These are phyloP conservation scores for Cylindroiulus punctatus DNA, from an alignment of 2,888 invertebrate species.

Conservation along the genomic window DNA sequence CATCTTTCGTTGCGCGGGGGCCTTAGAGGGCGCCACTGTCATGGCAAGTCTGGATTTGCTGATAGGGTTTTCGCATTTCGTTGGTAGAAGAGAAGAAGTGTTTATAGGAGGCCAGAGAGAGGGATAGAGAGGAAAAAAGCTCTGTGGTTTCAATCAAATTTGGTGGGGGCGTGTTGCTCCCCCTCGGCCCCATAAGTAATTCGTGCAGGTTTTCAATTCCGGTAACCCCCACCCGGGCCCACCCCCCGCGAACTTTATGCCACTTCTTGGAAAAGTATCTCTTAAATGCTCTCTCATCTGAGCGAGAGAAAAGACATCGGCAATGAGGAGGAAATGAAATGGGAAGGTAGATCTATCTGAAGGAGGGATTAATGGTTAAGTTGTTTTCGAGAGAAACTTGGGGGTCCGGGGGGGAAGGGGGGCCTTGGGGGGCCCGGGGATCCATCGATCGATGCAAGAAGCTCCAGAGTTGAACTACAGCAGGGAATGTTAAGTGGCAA, in stretches of 20 bases:
- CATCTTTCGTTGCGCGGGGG: neutral
- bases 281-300: slow-evolving; percentile 48
- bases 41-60: neutral
- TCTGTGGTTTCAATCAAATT: slow-evolving; percentile 51
- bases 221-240: neutral
- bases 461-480: neutral
- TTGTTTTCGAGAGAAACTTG: slow-evolving; percentile 23
- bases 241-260: slow-evolving; percentile 33
- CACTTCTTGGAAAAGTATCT: slow-evolving; percentile 44
- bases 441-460: neutral
- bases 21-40: slow-evolving; percentile 3
- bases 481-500: slow-evolving; percentile 1
- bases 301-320: slow-evolving; percentile 44
- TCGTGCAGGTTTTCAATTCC: slow-evolving; percentile 42
- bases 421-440: neutral
- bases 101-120: slow-evolving; percentile 42
- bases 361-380: slow-evolving; percentile 42
- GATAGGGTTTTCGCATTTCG: slow-evolving; percentile 7
- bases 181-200: slow-evolving; percentile 28
- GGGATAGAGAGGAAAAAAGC: slow-evolving; percentile 2
- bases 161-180: slow-evolving; percentile 46
- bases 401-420: neutral
- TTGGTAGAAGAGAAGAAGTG: neutral
- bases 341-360: slow-evolving; percentile 42
- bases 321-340: slow-evolving; percentile 30